Evolutionary conservation across 1,140 invertebrate species (phyloP), one percentile per base, ranked within the genome.

Genomic region (Ceratosolen fusciceps): DNA sequence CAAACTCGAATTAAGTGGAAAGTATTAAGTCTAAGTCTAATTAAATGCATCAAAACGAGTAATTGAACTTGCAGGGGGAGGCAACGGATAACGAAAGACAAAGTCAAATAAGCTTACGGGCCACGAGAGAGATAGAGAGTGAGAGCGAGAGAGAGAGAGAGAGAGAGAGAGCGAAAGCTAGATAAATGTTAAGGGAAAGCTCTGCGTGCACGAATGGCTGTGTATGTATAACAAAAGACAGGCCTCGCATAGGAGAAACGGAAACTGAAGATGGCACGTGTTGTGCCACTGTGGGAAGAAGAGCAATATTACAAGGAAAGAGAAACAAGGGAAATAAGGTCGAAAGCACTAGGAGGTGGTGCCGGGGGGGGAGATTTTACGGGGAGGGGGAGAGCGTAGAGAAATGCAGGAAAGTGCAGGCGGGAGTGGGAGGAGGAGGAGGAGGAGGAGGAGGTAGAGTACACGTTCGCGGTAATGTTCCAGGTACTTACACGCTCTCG

Each of bases 241-340:
- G 24, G 37, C 62, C 52, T 54, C 39, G 24, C 1, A 29, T 47
- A 26, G 67, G 34, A 14, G 72, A 47, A 74, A 74, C 56, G 39
- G 72, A 47, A 74, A 49, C 72, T 74, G 37, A 74, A 74, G 72
- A 74, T 39, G 72, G 54, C 39, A 74, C 56, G 72, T 74, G 56
- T 58, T 74, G 54, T 74, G 54, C 14, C 12, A 43, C 43, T 49
- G 39, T 10, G 39, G n/a, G n/a, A 49, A 47, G 67, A 49, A 24
- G 39, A 47, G 24, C 39, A 70, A 70, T 70, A 43, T 67, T 62
- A n/a, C n/a, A 62, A 62, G 58, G 58, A 3, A 62, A 62, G 43
- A 71, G 47, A 71, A 54, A 56, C 43, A 71, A 49, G 39, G 29
- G 52, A 56, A 73, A 74, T n/a, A 60, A 34, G 72, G 72, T 74